These are phyloP conservation scores for Eurois occulta DNA, from an alignment of 2,888 invertebrate species.

Conservation along the genomic window DNA sequence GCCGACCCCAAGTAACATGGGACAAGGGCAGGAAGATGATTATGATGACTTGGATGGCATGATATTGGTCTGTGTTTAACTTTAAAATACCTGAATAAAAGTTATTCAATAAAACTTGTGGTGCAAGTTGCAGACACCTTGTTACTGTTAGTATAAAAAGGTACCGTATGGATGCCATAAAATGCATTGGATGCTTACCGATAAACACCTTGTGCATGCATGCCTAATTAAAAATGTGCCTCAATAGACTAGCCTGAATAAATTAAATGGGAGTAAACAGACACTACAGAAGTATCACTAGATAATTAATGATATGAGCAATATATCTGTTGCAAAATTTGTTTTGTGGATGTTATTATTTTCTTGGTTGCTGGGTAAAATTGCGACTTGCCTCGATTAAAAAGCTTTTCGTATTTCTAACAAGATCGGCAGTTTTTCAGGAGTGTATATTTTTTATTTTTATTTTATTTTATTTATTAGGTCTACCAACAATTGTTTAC, in stretches of 20 bases:
- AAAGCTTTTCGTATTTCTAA: background rate
- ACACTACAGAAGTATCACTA: slow-evolving; percentile 6
- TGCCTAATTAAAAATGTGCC: slow-evolving; percentile 48
- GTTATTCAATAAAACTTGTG: too few species aligned
- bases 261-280: background rate
- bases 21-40: too few species aligned
- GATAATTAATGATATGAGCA: background rate
- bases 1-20: too few species aligned
- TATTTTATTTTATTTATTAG: too few species aligned
- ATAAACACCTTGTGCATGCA: slow-evolving; percentile 43
- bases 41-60: too few species aligned
- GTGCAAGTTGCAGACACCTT: too few species aligned
- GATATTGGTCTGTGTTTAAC: too few species aligned
- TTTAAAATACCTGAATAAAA: too few species aligned
- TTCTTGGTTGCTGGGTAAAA: background rate
- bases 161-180: slow-evolving; percentile 3
- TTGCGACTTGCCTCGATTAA: background rate
- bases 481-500: too few species aligned
- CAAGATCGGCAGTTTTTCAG: background rate
- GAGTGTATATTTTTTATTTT: too few species aligned
- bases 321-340: too few species aligned
- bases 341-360: background rate
- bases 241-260: slow-evolving; percentile 37
- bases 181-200: slow-evolving; percentile 35
- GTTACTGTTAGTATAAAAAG: slow-evolving; percentile 7